These are phyloP conservation scores for Eupithecia pulchellata DNA, from an alignment of 2,888 invertebrate species.

Conservation along the genomic window DNA sequence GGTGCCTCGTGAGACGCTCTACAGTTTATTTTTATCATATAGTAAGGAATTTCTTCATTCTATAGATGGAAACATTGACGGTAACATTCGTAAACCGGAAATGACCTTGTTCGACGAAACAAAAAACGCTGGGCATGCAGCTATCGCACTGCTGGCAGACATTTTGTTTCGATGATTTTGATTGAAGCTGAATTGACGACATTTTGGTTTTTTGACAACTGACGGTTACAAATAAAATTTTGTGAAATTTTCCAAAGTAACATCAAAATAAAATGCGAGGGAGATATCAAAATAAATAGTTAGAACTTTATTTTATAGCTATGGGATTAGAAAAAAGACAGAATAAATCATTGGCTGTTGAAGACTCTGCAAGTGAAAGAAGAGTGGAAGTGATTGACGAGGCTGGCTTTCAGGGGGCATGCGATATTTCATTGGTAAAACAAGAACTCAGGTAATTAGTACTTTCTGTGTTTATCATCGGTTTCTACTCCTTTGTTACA, in stretches of 20 bases:
- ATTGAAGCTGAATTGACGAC: conserved; percentile 47
- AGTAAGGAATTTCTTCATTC: neutral
- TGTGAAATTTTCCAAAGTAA: conserved; percentile 38
- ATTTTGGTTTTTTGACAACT: conserved; percentile 48
- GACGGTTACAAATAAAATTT: conserved; percentile 43
- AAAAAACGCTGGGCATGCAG: neutral
- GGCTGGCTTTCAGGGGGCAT: conserved; percentile 38
- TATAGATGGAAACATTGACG: neutral
- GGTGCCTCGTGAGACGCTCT: too few species aligned
- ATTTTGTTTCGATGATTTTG: conserved; percentile 44
- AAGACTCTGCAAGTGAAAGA: conserved; percentile 40
- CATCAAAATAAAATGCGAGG: conserved; percentile 46
- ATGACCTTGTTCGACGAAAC: neutral
- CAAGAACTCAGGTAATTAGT: conserved; percentile 42
- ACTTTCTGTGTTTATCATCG: conserved; percentile 14
- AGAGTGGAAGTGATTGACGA: conserved; percentile 53
- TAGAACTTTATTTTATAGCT: conserved; percentile 29
- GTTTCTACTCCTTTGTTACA: neutral
- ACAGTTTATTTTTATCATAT: too few species aligned
- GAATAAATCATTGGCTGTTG: conserved; percentile 32
- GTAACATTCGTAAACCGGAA: neutral
- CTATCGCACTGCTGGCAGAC: conserved; percentile 24
- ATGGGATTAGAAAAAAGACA: conserved; percentile 50
- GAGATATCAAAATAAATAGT: conserved; percentile 45
- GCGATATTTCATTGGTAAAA: conserved; percentile 43